Percentiles rank a stretch among this genome's conserved stretches.
Conservation (phyloP, 2,113 vertebrate genomes). For the Uria lomvia region DNA sequence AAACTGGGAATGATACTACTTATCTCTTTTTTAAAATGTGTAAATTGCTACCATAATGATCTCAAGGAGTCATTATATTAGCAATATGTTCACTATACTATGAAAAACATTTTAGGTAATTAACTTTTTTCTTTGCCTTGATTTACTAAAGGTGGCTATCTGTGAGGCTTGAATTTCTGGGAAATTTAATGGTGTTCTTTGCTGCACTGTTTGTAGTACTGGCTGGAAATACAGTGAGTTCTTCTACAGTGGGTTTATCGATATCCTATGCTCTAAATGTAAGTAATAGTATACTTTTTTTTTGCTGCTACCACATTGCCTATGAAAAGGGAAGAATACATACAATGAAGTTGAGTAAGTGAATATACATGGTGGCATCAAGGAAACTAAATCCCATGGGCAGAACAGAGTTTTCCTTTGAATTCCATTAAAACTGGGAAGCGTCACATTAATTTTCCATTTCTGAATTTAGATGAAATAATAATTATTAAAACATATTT, state of each 20-base stretch:
- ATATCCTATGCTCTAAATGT: slow-evolving; percentile 72
- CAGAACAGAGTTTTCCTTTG: neutral
- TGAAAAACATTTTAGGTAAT: neutral
- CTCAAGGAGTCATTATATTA: neutral
- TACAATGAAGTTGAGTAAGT: neutral
- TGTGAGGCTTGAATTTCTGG: slow-evolving; percentile 68
- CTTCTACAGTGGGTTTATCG: slow-evolving; percentile 63
- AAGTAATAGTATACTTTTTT: slow-evolving; percentile 21
- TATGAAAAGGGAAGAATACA: neutral
- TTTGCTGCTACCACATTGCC: neutral
- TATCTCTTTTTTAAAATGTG: neutral
- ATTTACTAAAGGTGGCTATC: slow-evolving; percentile 63
- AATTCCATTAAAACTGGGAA: neutral
- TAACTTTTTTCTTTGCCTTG: neutral
- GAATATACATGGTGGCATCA: neutral
- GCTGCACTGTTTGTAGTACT: slow-evolving; percentile 52
- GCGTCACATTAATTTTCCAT: neutral
- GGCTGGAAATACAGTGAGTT: slow-evolving; percentile 48
- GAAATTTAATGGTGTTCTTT: slow-evolving; percentile 68
- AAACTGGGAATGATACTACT: neutral
- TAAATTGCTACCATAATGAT: neutral
- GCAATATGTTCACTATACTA: neutral
- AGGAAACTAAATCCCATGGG: neutral
- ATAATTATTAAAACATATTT: neutral
- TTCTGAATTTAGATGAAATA: neutral